A percentile compares a stretch with the other conserved stretches of the same genome.
phyloP scores from a whole-genome alignment of 1,140 invertebrate species.

The Drosophila athabasca region DNA sequence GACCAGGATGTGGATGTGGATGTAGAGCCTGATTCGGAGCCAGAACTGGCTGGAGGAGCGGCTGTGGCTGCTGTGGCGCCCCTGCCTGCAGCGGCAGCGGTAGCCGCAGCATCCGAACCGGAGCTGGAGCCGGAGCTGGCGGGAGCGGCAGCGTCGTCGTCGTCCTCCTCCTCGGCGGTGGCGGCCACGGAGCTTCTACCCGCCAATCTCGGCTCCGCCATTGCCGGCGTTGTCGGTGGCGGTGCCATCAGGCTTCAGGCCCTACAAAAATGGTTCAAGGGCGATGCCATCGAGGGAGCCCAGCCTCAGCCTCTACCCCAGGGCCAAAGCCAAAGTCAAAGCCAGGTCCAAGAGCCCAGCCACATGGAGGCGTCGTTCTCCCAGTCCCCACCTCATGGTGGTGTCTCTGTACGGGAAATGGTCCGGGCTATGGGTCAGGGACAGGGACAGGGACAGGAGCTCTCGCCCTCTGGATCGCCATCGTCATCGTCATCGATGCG shows the following conservation, averaged over 20 bases:
- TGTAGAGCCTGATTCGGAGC: too few species aligned
- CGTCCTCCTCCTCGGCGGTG: slow-evolving; percentile 12
- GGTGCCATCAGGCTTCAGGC: slow-evolving; percentile 87
- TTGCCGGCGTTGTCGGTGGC: slow-evolving; percentile 84
- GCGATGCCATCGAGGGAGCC: slow-evolving; percentile 85
- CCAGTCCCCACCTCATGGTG: slow-evolving; percentile 80
- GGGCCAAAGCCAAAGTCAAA: slow-evolving; percentile 5
- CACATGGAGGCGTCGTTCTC: too few species aligned
- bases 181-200: slow-evolving; percentile 52
- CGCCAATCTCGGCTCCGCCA: slow-evolving; percentile 72
- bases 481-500: too few species aligned
- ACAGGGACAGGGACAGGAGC: slow-evolving; percentile 86
- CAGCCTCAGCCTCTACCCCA: slow-evolving; percentile 25
- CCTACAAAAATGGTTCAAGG: slow-evolving; percentile 89
- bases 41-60: too few species aligned
- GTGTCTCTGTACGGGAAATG: slow-evolving; percentile 91
- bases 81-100: too few species aligned
- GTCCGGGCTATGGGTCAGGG: slow-evolving; percentile 89
- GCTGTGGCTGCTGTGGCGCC: too few species aligned
- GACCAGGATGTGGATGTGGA: too few species aligned
- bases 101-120: background rate
- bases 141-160: background rate
- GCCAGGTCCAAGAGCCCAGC: too few species aligned
- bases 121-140: slow-evolving; percentile 14
- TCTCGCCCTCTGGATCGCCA: slow-evolving; percentile 80